Evolutionary conservation across 2,888 invertebrate species (phyloP).

Genomic region (Sceliomorpha sp.): DNA sequence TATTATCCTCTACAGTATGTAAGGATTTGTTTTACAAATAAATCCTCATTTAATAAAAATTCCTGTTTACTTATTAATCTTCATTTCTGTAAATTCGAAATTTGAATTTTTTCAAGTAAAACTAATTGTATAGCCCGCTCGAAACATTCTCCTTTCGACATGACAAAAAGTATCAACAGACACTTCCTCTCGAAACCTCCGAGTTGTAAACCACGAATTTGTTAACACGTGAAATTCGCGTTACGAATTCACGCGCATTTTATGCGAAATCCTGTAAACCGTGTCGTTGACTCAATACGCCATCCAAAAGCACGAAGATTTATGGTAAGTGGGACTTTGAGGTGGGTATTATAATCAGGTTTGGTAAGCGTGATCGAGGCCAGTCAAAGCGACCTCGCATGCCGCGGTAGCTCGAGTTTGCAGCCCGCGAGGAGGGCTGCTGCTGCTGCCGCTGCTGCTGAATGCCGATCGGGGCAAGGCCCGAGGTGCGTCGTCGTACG

Average conservation of each 20-base stretch:
- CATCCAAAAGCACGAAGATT: constrained; percentile 39
- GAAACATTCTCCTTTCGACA: no score
- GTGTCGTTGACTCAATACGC: constrained; percentile 10
- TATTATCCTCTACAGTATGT: no score
- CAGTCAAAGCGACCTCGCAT: constrained; percentile 37
- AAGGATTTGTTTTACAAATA: no score
- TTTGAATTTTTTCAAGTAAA: no score
- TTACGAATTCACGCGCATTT: constrained; percentile 2
- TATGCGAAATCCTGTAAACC: constrained; percentile 12
- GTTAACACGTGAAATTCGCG: constrained; percentile 12
- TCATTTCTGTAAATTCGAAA: no score
- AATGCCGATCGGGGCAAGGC: constrained; percentile 54
- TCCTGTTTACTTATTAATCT: no score
- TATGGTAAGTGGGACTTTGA: constrained; percentile 23
- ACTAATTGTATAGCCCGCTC: no score
- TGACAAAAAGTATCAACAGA: no score
- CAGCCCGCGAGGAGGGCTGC: neutral
- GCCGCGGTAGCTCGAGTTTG: constrained; percentile 44
- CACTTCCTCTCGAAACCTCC: no score
- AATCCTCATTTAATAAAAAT: no score
- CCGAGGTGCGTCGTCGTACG: constrained; percentile 48
- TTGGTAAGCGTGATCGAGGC: constrained; percentile 38
- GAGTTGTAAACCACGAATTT: no score
- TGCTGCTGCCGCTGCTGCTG: no score
- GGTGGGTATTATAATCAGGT: constrained; percentile 44